Percentiles rank a stretch among this genome's conserved stretches.
Conservation (phyloP, 2,797 vertebrate species). For the Neomorphus geoffroyi region DNA sequence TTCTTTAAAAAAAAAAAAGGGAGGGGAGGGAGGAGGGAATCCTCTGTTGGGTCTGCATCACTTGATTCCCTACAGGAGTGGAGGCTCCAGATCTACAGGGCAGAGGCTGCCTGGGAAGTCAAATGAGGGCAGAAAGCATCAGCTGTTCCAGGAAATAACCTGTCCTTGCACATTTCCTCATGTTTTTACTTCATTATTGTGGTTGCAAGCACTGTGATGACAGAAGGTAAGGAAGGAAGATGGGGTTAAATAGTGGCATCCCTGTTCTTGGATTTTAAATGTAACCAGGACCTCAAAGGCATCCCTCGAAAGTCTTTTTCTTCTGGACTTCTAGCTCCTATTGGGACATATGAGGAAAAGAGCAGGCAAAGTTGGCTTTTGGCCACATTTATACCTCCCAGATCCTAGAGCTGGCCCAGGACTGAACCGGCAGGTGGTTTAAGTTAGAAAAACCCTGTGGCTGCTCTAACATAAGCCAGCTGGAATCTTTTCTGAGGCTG, state of each 20-base stretch:
- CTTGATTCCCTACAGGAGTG: not conserved
- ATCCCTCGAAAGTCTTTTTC: not conserved
- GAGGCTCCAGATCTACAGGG: not conserved
- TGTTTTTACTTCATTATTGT: not conserved
- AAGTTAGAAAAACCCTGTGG: constrained; percentile 53
- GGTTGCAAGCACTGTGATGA: not conserved
- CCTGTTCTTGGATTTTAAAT: not conserved
- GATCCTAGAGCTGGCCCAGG: constrained; percentile 26
- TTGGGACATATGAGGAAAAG: not conserved
- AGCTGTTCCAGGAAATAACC: constrained; percentile 24
- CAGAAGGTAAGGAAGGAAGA: not conserved
- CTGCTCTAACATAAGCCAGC: constrained; percentile 61
- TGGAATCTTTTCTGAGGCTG: constrained; percentile 48
- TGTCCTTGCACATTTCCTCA: constrained; percentile 31
- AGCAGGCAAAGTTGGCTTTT: not conserved
- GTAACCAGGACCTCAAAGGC: not conserved
- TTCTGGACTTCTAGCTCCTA: not conserved
- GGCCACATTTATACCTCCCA: constrained; percentile 4
- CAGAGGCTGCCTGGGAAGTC: not conserved
- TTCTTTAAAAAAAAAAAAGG: not conserved
- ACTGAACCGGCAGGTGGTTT: constrained; percentile 55
- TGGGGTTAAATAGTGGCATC: not conserved
- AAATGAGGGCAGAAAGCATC: not conserved
- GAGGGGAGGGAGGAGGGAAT: fast-evolving
- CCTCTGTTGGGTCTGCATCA: fast-evolving